phyloP scores from a whole-genome alignment of 2,113 vertebrate species.

The Mustelus asterias region DNA sequence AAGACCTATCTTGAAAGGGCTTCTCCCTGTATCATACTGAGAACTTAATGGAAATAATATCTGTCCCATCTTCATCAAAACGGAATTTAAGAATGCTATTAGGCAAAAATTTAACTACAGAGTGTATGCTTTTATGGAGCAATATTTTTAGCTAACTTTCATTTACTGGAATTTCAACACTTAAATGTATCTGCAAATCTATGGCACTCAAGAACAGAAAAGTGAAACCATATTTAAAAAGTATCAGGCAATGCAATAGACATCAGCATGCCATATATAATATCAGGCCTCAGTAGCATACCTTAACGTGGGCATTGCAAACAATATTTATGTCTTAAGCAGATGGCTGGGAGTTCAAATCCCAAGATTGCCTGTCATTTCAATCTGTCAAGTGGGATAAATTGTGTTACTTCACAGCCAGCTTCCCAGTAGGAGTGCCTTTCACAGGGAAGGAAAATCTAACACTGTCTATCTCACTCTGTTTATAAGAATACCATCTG shows the following conservation, averaged over 20 bases:
- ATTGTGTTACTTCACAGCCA: neutral
- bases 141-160: neutral
- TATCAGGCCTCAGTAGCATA: neutral
- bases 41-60: neutral
- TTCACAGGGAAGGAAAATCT: neutral
- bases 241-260: neutral
- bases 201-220: neutral
- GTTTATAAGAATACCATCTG: neutral
- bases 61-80: neutral
- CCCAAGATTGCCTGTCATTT: neutral
- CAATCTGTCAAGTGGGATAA: slow-evolving; percentile 21
- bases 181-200: neutral
- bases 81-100: neutral
- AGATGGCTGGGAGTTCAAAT: slow-evolving; percentile 28
- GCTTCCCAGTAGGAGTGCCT: neutral
- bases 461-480: neutral
- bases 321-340: neutral
- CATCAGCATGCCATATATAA: neutral
- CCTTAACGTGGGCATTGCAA: neutral
- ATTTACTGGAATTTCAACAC: neutral
- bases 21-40: neutral
- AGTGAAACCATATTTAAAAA: neutral
- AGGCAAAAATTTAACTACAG: neutral
- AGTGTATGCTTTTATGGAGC: neutral
- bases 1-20: neutral